Evolutionary conservation across 2,797 vertebrate genomes (phyloP), one percentile per base, ranked within the genome.

Genomic region (Cephalopachus bancanus): DNA sequence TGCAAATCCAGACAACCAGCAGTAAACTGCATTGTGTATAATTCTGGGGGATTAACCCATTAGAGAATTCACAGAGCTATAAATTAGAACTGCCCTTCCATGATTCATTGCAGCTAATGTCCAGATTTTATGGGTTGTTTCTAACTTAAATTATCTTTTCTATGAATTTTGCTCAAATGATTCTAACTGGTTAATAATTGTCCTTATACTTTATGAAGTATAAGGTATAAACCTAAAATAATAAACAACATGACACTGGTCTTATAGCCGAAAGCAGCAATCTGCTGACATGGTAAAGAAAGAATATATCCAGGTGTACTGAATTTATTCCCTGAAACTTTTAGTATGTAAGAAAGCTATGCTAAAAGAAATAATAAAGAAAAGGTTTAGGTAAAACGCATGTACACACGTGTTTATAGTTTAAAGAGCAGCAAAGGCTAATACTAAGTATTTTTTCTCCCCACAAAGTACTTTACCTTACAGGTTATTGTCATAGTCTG

Each of bases 21-120:
- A 76, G 16, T n/a, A 76, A 14, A 14, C 94, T 83, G 87, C 91
- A 95, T 92, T 84, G 69, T 91, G 91, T 69, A 0, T 89, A 94
- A 44, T 44, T 44, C 72, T 94, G 95, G 95, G 91, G 98, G 88
- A 97, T 89, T 95, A 97, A 98, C 55, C 96, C 97, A 96, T 96
- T 97, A 97, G 94, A 98, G 95, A 97, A 96, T 91, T 92, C 92
- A 97, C 33, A 93, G 96, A 96, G 96, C 96, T 97, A 97, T 97
- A 95, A 98, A 90, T 33, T 71, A 78, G 16, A 37, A 86, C 80
- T 16, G n/a, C 4, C 44, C 6, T 44, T 44, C 84, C 80, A 89
- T 93, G 94, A 93, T 96, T 98, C 67, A 94, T 97, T 94, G 88
- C 90, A 95, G 62, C 79, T 95, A 97, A 76, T 97, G 91, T 75